These are phyloP conservation scores for Rhingia rostrata DNA, from an alignment of 2,888 invertebrate species.

Conservation along the genomic window DNA sequence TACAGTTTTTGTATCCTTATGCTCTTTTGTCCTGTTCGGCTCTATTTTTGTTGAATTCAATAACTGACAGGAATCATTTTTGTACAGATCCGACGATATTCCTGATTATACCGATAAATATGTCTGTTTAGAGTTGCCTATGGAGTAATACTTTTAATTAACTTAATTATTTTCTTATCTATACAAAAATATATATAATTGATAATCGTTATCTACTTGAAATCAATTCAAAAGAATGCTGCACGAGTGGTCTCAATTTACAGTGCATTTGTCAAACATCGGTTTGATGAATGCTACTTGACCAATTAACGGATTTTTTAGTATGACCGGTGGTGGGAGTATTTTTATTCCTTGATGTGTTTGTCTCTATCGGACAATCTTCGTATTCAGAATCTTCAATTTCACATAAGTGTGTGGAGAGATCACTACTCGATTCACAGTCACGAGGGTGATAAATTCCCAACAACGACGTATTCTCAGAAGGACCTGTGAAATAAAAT, in stretches of 20 bases:
- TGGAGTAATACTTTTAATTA: neutral
- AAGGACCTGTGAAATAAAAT: slow-evolving; percentile 48
- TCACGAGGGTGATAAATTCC: slow-evolving; percentile 84
- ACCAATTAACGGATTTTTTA: slow-evolving; percentile 75
- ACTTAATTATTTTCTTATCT: slow-evolving; percentile 23
- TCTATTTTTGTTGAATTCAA: too few relatives aligned
- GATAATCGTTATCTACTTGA: slow-evolving; percentile 61
- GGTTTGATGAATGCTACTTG: slow-evolving; percentile 77
- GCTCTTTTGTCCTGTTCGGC: too few relatives aligned
- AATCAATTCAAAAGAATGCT: slow-evolving; percentile 55
- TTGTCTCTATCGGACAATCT: slow-evolving; percentile 75
- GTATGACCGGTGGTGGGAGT: slow-evolving; percentile 21
- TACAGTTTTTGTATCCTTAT: too few relatives aligned
- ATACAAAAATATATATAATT: slow-evolving; percentile 41
- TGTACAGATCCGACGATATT: too few relatives aligned
- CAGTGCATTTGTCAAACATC: slow-evolving; percentile 76
- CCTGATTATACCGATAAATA: too few relatives aligned
- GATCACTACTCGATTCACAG: slow-evolving; percentile 90
- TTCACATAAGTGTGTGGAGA: slow-evolving; percentile 94
- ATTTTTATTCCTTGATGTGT: slow-evolving; percentile 10
- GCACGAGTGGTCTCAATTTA: slow-evolving; percentile 37
- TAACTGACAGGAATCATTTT: too few relatives aligned
- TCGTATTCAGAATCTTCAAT: slow-evolving; percentile 94
- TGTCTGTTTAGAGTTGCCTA: too few relatives aligned
- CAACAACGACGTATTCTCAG: slow-evolving; percentile 86